These are phyloP conservation scores for Leptinotarsa peninsularis DNA, from an alignment of 2,888 invertebrate genomes.

Conservation along the genomic window DNA sequence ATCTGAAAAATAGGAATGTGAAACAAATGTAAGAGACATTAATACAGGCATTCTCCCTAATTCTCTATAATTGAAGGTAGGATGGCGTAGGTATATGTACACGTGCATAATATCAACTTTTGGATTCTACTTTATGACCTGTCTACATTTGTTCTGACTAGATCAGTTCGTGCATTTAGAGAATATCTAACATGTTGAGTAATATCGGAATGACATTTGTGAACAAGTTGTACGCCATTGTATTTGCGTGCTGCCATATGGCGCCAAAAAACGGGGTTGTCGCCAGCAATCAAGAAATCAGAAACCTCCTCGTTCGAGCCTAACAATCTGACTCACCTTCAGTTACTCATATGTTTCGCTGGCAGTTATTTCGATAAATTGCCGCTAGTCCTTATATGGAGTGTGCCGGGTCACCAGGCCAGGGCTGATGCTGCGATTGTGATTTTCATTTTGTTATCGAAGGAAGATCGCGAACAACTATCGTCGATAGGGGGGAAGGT, in stretches of 20 bases:
- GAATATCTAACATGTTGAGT: not conserved
- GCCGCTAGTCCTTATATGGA: slow-evolving; percentile 45
- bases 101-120: too few species aligned
- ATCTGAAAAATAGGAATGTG: too few species aligned
- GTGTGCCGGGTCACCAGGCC: slow-evolving; percentile 49
- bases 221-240: slow-evolving; percentile 16
- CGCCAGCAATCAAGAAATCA: slow-evolving; percentile 17
- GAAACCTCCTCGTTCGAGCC: slow-evolving; percentile 23
- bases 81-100: too few species aligned
- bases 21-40: too few species aligned
- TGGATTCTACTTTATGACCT: too few species aligned
- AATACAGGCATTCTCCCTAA: too few species aligned
- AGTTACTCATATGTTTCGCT: slow-evolving; percentile 32
- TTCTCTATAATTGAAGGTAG: too few species aligned
- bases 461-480: not conserved
- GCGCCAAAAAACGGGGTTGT: slow-evolving; percentile 37
- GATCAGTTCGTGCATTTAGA: too few species aligned
- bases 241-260: slow-evolving; percentile 17
- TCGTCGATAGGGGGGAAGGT: not conserved
- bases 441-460: slow-evolving; percentile 4
- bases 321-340: slow-evolving; percentile 44
- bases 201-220: not conserved
- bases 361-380: slow-evolving; percentile 36
- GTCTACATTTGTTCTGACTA: too few species aligned
- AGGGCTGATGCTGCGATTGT: slow-evolving; percentile 38